A percentile compares a stretch with the other conserved stretches of the same genome.
phyloP scores from a whole-genome alignment of 1,140 invertebrate genomes.

The Zaprionus lachaisei region DNA sequence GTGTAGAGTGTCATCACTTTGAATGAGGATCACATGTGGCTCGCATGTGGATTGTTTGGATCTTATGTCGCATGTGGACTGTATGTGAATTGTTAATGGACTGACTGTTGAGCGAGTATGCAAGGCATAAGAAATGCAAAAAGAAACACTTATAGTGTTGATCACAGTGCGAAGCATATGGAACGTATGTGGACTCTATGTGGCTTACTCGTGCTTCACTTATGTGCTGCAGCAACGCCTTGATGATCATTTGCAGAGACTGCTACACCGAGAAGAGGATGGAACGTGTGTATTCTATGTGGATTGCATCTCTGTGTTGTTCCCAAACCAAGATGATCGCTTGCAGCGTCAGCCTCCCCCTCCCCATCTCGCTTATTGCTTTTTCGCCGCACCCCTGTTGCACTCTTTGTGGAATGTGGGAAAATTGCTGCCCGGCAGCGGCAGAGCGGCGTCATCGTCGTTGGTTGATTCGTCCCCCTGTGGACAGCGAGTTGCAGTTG shows the following conservation, averaged over 20 bases:
- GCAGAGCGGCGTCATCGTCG: conserved; percentile 3
- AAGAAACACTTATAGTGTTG: too few relatives aligned
- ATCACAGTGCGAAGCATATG: too few relatives aligned
- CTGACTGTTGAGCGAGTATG: not conserved
- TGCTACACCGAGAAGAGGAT: too few relatives aligned
- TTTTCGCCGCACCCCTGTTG: not conserved
- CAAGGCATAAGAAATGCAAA: not conserved
- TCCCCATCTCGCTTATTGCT: not conserved
- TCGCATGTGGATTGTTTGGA: too few relatives aligned
- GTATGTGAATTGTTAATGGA: not conserved
- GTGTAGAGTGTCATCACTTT: too few relatives aligned
- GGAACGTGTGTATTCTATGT: not conserved
- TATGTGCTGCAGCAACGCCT: too few relatives aligned
- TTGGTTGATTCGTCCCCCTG: conserved; percentile 52
- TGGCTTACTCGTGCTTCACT: too few relatives aligned
- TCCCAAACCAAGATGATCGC: not conserved
- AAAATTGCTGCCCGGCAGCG: conserved; percentile 59
- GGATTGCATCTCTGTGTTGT: not conserved
- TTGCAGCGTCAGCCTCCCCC: not conserved
- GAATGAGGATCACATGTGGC: too few relatives aligned
- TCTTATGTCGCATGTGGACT: not conserved
- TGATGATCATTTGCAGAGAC: too few relatives aligned
- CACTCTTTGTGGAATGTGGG: conserved; percentile 62
- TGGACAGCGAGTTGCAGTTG: conserved; percentile 74
- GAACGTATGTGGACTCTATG: too few relatives aligned